These are phyloP conservation scores for Drosophila glabriapex DNA, from an alignment of 2,888 invertebrate species.

Conservation along the genomic window DNA sequence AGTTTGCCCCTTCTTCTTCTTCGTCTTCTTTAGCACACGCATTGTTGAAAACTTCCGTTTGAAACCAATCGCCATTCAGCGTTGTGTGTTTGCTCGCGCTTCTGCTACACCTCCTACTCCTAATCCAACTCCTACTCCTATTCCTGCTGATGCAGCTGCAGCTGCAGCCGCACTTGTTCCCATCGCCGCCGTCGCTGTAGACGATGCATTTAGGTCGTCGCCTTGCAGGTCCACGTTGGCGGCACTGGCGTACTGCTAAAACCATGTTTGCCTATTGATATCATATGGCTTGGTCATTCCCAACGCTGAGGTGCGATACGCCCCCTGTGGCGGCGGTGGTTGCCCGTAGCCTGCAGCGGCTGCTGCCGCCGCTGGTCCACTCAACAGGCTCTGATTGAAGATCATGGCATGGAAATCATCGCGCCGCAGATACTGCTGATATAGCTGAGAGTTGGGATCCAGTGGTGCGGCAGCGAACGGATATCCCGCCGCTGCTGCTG, in stretches of 20 bases:
- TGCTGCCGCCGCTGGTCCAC: slow-evolving; percentile 87
- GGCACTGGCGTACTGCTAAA: slow-evolving; percentile 86
- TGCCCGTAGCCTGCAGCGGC: slow-evolving; percentile 89
- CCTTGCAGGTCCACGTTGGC: slow-evolving; percentile 78
- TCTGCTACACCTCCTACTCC: slow-evolving; percentile 22
- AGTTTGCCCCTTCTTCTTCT: background rate
- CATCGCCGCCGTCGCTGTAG: slow-evolving; percentile 48
- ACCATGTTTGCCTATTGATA: slow-evolving; percentile 90
- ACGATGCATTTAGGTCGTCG: slow-evolving; percentile 69
- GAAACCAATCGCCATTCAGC: slow-evolving; percentile 50
- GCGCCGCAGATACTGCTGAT: slow-evolving; percentile 90
- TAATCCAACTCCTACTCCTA: slow-evolving; percentile 22
- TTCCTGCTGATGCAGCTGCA: slow-evolving; percentile 10
- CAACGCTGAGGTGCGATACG: slow-evolving; percentile 86
- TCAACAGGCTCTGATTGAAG: slow-evolving; percentile 84
- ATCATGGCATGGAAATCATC: slow-evolving; percentile 89
- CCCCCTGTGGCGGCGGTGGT: slow-evolving; percentile 88
- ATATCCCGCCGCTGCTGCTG: slow-evolving; percentile 88
- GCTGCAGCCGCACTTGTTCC: slow-evolving; percentile 12
- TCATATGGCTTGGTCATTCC: slow-evolving; percentile 91
- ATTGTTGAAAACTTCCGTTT: slow-evolving; percentile 19
- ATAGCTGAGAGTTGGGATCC: slow-evolving; percentile 88
- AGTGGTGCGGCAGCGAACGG: slow-evolving; percentile 86
- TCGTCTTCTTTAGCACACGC: slow-evolving; percentile 12
- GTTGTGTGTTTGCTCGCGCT: slow-evolving; percentile 33